Percentiles rank a stretch among this genome's conserved stretches.
phyloP scores from a whole-genome alignment of 2,113 vertebrate genomes.

The Tamias sibiricus region DNA sequence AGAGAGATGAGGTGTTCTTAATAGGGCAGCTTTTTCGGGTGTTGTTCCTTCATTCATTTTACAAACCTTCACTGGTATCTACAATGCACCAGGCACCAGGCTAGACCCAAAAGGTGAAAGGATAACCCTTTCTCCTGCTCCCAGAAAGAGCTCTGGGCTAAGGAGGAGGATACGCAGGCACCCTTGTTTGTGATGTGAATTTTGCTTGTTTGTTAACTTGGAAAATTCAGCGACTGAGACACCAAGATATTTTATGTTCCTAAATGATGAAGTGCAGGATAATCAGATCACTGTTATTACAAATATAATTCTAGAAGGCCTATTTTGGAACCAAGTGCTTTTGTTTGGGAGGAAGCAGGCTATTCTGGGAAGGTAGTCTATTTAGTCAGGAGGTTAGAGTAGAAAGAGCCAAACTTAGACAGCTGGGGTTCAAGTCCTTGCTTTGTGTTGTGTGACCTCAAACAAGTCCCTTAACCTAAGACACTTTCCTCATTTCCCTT shows the following conservation, averaged over 20 bases:
- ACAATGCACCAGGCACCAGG: rapidly evolving
- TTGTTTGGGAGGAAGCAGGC: not conserved
- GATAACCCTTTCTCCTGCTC: rapidly evolving
- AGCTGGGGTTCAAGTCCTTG: not conserved
- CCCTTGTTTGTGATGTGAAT: rapidly evolving
- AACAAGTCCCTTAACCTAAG: not conserved
- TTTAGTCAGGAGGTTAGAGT: not conserved
- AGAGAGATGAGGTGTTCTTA: slow-evolving; percentile 12
- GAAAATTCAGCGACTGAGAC: slow-evolving; percentile 26
- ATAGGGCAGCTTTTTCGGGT: not conserved
- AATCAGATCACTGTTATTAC: slow-evolving; percentile 19
- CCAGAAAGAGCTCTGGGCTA: not conserved
- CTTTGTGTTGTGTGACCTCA: not conserved
- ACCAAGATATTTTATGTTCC: slow-evolving; percentile 24
- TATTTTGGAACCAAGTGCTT: not conserved
- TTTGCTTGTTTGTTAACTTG: not conserved
- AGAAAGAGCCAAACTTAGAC: not conserved
- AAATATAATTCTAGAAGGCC: not conserved
- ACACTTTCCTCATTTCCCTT: not conserved
- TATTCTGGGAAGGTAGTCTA: not conserved
- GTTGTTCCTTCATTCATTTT: slow-evolving; percentile 59
- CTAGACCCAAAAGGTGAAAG: not conserved
- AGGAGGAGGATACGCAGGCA: too few relatives aligned
- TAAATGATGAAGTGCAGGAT: not conserved
- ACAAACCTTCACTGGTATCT: slow-evolving; percentile 29